phyloP scores from a whole-genome alignment of 2,888 invertebrate genomes.

The Phlogophora meticulosa region DNA sequence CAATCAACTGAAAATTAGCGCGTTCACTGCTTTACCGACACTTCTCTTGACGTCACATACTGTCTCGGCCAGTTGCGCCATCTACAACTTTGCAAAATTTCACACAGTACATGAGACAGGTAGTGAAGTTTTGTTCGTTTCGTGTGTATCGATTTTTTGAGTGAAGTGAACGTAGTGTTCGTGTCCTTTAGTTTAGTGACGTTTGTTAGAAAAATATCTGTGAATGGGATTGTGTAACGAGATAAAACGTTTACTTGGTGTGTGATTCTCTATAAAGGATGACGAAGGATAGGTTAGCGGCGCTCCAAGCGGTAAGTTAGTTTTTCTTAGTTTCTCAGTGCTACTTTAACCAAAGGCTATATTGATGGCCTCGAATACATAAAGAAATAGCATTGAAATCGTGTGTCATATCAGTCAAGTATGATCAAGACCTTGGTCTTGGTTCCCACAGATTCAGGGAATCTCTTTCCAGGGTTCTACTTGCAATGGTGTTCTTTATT shows the following conservation, averaged over 20 bases:
- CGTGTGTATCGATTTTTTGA: slow-evolving; percentile 96
- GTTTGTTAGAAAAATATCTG: slow-evolving; percentile 93
- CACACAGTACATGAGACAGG: slow-evolving; percentile 84
- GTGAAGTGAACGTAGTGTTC: slow-evolving; percentile 93
- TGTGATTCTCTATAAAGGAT: slow-evolving; percentile 93
- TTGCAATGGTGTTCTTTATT: slow-evolving; percentile 73
- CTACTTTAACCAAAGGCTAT: slow-evolving; percentile 84
- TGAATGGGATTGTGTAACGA: slow-evolving; percentile 95
- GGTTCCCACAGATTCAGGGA: slow-evolving; percentile 31
- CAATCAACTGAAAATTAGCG: slow-evolving; percentile 50
- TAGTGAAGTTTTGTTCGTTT: slow-evolving; percentile 92
- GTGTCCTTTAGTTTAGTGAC: slow-evolving; percentile 94
- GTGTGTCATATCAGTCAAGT: slow-evolving; percentile 64
- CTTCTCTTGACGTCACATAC: slow-evolving; percentile 80
- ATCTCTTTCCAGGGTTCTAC: slow-evolving; percentile 53
- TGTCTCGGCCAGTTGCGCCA: slow-evolving; percentile 75
- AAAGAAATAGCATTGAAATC: slow-evolving; percentile 79
- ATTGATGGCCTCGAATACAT: slow-evolving; percentile 85
- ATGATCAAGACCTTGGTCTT: slow-evolving; percentile 48
- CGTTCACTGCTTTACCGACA: slow-evolving; percentile 78
- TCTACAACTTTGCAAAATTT: slow-evolving; percentile 79
- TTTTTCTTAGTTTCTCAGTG: slow-evolving; percentile 77
- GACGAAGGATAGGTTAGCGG: slow-evolving; percentile 99
- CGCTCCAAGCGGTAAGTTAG: slow-evolving; percentile 97
- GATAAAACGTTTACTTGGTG: slow-evolving; percentile 92